Conservation (phyloP, 1,140 invertebrate genomes). For the Lepidotrigona ventralis region DNA sequence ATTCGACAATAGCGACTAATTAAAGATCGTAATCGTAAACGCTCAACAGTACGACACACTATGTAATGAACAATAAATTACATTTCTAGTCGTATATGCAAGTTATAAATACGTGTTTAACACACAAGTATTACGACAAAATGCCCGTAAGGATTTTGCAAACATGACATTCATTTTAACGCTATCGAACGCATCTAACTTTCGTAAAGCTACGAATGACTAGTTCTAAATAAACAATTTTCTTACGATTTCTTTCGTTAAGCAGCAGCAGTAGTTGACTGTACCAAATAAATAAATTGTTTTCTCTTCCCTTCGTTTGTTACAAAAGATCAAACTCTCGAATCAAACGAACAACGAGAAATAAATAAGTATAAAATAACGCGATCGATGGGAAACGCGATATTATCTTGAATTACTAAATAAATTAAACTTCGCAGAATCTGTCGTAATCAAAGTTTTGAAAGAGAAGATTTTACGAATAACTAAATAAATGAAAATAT, state of each 20-base stretch:
- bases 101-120: background rate
- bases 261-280: conserved; percentile 32
- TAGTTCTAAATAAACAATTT: conserved; percentile 63
- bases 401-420: background rate
- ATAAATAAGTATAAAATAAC: background rate
- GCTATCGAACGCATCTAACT: conserved; percentile 37
- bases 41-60: background rate
- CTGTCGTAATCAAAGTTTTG: background rate
- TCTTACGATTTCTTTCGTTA: conserved; percentile 15
- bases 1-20: conserved; percentile 13
- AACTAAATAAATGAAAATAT: background rate
- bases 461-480: background rate
- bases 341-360: background rate
- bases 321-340: background rate
- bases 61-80: conserved; percentile 25
- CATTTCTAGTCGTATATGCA: background rate
- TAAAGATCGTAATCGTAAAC: background rate
- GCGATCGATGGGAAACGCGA: too few relatives aligned
- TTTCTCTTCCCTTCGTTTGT: background rate
- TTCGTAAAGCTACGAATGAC: conserved; percentile 66
- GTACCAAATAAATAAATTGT: background rate
- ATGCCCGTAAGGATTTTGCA: background rate
- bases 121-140: conserved; percentile 5
- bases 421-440: background rate
- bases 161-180: conserved; percentile 13